phyloP scores from a whole-genome alignment of 2,888 invertebrate genomes.

The Ectropis crepuscularia region DNA sequence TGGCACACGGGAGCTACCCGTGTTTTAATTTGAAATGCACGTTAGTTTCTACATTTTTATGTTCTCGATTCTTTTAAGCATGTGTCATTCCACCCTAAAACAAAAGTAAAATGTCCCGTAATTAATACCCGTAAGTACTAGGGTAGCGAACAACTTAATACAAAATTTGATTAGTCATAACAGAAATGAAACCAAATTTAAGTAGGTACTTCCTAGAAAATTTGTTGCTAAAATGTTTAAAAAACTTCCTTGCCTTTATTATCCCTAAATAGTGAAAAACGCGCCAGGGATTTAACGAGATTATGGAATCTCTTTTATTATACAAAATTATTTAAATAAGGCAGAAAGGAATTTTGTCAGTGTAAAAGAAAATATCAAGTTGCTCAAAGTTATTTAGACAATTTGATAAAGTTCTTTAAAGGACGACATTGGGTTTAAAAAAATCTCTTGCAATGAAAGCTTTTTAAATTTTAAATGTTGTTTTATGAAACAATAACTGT shows the following conservation, averaged over 20 bases:
- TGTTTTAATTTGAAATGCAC: too few relatives aligned
- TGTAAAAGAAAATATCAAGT: conserved; percentile 26
- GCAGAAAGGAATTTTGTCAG: conserved; percentile 28
- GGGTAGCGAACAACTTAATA: too few relatives aligned
- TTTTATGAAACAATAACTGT: conserved; percentile 14
- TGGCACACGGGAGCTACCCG: too few relatives aligned
- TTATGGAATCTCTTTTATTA: conserved; percentile 41
- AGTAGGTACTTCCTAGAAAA: conserved; percentile 20
- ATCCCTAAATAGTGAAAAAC: conserved; percentile 34
- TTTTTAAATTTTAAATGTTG: conserved; percentile 2
- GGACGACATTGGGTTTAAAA: conserved; percentile 13
- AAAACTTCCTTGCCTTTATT: conserved; percentile 39
- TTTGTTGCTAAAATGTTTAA: conserved; percentile 35
- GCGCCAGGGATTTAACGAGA: conserved; percentile 44
- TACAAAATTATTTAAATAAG: conserved; percentile 54
- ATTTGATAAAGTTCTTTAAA: conserved; percentile 21
- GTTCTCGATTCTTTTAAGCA: too few relatives aligned
- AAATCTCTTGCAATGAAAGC: neutral
- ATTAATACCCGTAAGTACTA: too few relatives aligned
- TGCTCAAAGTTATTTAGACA: conserved; percentile 23
- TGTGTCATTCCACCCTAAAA: too few relatives aligned
- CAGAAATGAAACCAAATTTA: too few relatives aligned
- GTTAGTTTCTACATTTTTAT: too few relatives aligned
- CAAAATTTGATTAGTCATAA: too few relatives aligned
- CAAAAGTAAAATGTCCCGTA: too few relatives aligned